Evolutionary conservation across 2,888 invertebrate species (phyloP).

Genomic region (Papilio gigon): DNA sequence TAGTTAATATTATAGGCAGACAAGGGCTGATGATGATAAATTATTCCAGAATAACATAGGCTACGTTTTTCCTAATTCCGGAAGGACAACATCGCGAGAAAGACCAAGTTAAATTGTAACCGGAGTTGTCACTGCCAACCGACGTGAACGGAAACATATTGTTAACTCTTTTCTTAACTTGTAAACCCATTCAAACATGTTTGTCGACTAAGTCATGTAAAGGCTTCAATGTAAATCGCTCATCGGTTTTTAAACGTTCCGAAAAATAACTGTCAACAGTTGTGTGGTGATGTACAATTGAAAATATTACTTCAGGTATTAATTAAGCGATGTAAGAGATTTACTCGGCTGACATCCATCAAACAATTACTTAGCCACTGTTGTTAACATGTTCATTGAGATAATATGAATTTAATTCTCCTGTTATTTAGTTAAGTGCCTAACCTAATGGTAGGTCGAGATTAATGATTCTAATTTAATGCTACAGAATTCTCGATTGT

Average conservation of each 20-base stretch:
- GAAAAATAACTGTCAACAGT: constrained; percentile 27
- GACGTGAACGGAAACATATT: too few relatives aligned
- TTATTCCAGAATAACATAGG: too few relatives aligned
- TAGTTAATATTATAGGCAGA: too few relatives aligned
- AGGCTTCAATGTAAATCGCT: constrained; percentile 22
- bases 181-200: too few relatives aligned
- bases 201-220: constrained; percentile 11
- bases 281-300: constrained; percentile 6
- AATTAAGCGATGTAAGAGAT: background rate
- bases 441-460: background rate
- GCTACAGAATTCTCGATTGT: background rate
- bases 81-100: too few relatives aligned
- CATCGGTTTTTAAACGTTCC: constrained; percentile 18
- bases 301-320: background rate
- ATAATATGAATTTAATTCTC: constrained; percentile 9
- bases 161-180: too few relatives aligned
- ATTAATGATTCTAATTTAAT: background rate
- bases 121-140: too few relatives aligned
- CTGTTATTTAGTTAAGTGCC: constrained; percentile 6
- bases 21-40: too few relatives aligned
- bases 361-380: constrained; percentile 11
- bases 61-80: too few relatives aligned
- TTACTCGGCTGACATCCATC: background rate
- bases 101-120: too few relatives aligned
- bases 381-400: constrained; percentile 9